These are phyloP conservation scores for Hypanus sabinus DNA, from an alignment of 2,113 vertebrate species.

Conservation along the genomic window DNA sequence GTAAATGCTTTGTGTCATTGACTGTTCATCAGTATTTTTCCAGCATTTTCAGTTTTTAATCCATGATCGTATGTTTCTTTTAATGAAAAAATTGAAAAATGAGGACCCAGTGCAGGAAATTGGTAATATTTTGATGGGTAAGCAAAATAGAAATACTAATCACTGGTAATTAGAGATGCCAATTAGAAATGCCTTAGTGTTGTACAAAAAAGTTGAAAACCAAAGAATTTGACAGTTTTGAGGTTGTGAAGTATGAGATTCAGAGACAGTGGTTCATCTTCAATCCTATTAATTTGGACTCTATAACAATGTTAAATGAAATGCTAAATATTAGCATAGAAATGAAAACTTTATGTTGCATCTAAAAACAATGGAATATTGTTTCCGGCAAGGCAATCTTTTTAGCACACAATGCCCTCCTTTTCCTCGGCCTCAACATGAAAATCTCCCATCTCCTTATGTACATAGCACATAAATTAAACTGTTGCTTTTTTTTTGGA, in stretches of 20 bases:
- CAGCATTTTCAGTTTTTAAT: no score
- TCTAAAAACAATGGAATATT: background rate
- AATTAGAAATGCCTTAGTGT: background rate
- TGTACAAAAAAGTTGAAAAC: background rate
- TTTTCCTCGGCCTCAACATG: background rate
- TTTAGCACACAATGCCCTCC: background rate
- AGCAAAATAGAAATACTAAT: background rate
- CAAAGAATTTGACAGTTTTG: background rate
- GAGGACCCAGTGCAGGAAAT: background rate
- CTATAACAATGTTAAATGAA: background rate
- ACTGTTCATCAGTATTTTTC: no score
- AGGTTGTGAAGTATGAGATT: background rate
- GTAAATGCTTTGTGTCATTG: no score
- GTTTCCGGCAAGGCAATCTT: background rate
- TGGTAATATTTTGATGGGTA: background rate
- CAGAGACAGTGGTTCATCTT: background rate
- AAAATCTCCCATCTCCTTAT: background rate
- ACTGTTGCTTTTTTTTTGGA: background rate
- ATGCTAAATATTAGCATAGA: background rate
- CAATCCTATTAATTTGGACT: background rate
- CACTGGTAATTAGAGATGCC: background rate
- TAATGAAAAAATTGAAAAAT: background rate
- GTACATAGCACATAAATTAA: background rate
- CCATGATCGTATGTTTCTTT: background rate
- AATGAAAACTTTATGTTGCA: background rate